Conservation (phyloP, 2,113 vertebrate species). For the Tapirus terrestris region DNA sequence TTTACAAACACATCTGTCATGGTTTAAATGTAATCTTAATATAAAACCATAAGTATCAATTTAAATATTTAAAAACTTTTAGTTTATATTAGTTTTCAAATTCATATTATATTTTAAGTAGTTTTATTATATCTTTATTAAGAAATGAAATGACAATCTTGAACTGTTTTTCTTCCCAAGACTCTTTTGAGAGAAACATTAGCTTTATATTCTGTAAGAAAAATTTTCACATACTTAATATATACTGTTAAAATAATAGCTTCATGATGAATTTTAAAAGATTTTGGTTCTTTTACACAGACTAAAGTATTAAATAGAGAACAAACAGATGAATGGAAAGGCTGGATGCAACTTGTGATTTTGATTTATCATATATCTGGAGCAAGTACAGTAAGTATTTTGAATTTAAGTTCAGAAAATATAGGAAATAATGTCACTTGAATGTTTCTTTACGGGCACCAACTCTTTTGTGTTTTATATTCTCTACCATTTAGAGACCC, state of each 20-base stretch:
- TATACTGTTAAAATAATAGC: slow-evolving; percentile 32
- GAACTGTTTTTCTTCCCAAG: not conserved
- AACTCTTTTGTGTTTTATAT: not conserved
- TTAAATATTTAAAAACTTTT: slow-evolving; percentile 35
- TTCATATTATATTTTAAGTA: slow-evolving; percentile 20
- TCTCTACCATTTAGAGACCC: not conserved
- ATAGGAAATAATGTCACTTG: not conserved
- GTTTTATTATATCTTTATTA: slow-evolving; percentile 13
- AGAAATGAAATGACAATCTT: slow-evolving; percentile 30
- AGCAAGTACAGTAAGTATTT: slow-evolving; percentile 95
- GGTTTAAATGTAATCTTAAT: slow-evolving; percentile 46
- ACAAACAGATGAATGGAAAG: slow-evolving; percentile 99
- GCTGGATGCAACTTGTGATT: slow-evolving; percentile 99
- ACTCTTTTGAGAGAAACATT: slow-evolving; percentile 52
- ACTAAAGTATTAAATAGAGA: slow-evolving; percentile 97
- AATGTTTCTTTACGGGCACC: not conserved
- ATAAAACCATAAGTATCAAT: slow-evolving; percentile 9
- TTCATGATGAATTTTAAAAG: slow-evolving; percentile 54
- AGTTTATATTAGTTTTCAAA: slow-evolving; percentile 52
- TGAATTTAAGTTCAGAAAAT: slow-evolving; percentile 17
- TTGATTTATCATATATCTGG: slow-evolving; percentile 99
- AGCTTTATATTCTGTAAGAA: slow-evolving; percentile 34
- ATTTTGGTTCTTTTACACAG: slow-evolving; percentile 86
- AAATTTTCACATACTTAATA: slow-evolving; percentile 28
- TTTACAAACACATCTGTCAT: not conserved